Evolutionary conservation across 2,888 invertebrate species (phyloP).

Genomic region (Cetonia aurata): DNA sequence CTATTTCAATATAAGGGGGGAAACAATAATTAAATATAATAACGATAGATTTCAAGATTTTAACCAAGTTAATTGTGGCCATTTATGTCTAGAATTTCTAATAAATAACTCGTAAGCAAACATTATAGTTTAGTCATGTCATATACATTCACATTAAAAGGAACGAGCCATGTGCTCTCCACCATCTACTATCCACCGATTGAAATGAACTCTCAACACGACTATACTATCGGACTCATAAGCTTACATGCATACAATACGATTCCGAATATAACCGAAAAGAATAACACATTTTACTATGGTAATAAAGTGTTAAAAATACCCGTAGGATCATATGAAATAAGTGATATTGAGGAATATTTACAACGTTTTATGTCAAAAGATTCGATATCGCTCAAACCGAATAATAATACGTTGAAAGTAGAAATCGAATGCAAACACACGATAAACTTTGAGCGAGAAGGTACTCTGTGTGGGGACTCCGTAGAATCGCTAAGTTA

Average conservation of each 20-base stretch:
- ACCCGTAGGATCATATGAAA: constrained; percentile 58
- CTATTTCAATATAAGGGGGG: constrained; percentile 21
- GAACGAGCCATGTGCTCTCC: constrained; percentile 52
- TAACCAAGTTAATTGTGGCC: constrained; percentile 56
- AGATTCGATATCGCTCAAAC: constrained; percentile 42
- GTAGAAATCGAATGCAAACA: constrained; percentile 45
- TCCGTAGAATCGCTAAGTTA: too few species aligned
- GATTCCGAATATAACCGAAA: constrained; percentile 59
- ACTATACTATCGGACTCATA: constrained; percentile 56
- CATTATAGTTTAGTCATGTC: constrained; percentile 50
- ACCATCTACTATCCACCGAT: constrained; percentile 54
- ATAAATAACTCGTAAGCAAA: constrained; percentile 42
- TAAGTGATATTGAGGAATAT: constrained; percentile 55
- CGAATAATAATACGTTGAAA: constrained; percentile 57
- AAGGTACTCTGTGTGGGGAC: constrained; percentile 43
- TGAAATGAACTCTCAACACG: constrained; percentile 50
- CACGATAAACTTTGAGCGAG: constrained; percentile 35
- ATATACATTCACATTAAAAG: constrained; percentile 55
- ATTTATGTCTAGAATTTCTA: constrained; percentile 57
- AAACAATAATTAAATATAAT: constrained; percentile 51
- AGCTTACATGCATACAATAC: constrained; percentile 58
- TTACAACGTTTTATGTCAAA: constrained; percentile 36
- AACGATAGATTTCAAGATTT: constrained; percentile 55
- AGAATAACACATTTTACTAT: constrained; percentile 57
- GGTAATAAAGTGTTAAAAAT: constrained; percentile 50